These are phyloP conservation scores for Heliocidaris tuberculata DNA, from an alignment of 35 echinoderm and acorn worm species.

Conservation along the genomic window DNA sequence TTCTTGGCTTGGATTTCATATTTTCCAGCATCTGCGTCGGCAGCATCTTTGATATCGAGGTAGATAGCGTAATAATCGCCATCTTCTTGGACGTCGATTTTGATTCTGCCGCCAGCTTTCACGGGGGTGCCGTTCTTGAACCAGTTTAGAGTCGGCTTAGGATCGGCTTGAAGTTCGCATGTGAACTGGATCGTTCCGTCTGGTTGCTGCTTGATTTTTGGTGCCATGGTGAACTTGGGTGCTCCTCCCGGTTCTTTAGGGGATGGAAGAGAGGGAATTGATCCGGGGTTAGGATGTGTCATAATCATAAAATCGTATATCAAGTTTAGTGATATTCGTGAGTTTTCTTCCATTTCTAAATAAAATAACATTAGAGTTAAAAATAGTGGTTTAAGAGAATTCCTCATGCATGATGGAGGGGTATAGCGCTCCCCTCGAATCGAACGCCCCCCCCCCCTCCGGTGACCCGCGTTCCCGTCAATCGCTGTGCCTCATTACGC, in stretches of 20 bases:
- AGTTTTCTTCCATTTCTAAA: no score
- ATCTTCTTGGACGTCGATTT: slow-evolving; percentile 66
- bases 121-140: slow-evolving; percentile 64
- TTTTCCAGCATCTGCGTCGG: slow-evolving; percentile 70
- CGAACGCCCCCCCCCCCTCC: no score
- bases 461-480: no score
- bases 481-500: no score
- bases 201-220: slow-evolving; percentile 79
- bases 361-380: no score
- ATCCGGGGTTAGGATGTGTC: no score
- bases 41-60: slow-evolving; percentile 72
- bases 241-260: slow-evolving; percentile 66
- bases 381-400: no score
- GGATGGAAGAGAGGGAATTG: not conserved
- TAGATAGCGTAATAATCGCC: slow-evolving; percentile 59
- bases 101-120: slow-evolving; percentile 61
- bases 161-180: slow-evolving; percentile 84
- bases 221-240: slow-evolving; percentile 79
- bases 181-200: slow-evolving; percentile 82
- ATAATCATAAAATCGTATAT: no score
- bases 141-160: slow-evolving; percentile 78
- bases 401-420: no score
- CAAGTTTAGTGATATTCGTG: no score
- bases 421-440: no score
- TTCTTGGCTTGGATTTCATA: slow-evolving; percentile 89